phyloP scores from a whole-genome alignment of 2,113 vertebrate species.

The Felis catus region F.catus_Fca126_mat1.0 CM031421.1:94135001-94135500 shows the following conservation, averaged over 20 bases:
- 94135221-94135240: too few species aligned
- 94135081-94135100: too few species aligned
- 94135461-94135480: neutral
- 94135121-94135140: neutral
- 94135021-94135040: neutral
- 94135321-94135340: too few species aligned
- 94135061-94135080: neutral
- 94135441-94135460: neutral
- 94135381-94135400: too few species aligned
- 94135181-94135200: neutral
- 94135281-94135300: too few species aligned
- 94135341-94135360: too few species aligned
- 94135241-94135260: too few species aligned
- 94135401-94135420: too few species aligned
- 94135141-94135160: neutral
- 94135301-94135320: too few species aligned
- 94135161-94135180: neutral
- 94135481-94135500: neutral
- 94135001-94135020: neutral
- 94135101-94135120: neutral
- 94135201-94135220: neutral
- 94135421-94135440: too few species aligned
- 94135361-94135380: too few species aligned
- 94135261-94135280: too few species aligned
- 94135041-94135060: neutral